Base-by-base conservation (phyloP, 2,888 invertebrate genomes). In the Cynaeus angustus region DNA sequence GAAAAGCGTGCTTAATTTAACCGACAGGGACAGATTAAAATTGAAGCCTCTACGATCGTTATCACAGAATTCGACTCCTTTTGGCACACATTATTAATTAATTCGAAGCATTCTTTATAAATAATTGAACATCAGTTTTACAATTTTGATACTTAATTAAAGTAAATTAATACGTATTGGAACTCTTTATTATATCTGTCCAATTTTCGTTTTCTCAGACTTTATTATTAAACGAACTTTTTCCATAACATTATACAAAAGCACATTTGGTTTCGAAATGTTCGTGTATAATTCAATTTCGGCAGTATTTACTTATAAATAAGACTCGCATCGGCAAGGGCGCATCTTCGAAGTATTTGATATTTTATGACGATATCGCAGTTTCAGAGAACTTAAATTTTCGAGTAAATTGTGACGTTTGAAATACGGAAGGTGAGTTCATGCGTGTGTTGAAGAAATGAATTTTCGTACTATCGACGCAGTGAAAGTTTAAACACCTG, bases 1-100 rank as follows among this genome's bases (percentile, higher is more conserved):
- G 71, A 73, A 73, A 74, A 69, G 71, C 69, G 69, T 69, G 66
- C 66, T 64, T 67, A 68, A 68, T 71, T 66, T 59, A 67, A 43
- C 43, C 10, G 56, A 50, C 66, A 16, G 30, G 38, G n/a, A 26
- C 10, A 9, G 33, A 48, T 46, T 41, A 56, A 53, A 33, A 46
- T 9, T 41, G 56, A 56, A 6, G 55, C 14, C 7, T 16, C 12
- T 61, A 41, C 26, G 55, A 65, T 65, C 45, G 30, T 55, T 65
- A 65, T 55, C 21, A 16, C 10, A 43, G 55, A 3, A 50, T 13
- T 50, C 26, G 3, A 41, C 37, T 38, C 14, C 6, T 33, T 30
- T 28, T 9, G 16, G 12, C 12, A 43, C 5, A 13, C 10, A 12
- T 43, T 43, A 43, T 10, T 7, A 43, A 43, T 43, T 43, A 43